Evolutionary conservation across 2,113 vertebrate genomes (phyloP).

Genomic region (Cyanoliseus patagonus): DNA sequence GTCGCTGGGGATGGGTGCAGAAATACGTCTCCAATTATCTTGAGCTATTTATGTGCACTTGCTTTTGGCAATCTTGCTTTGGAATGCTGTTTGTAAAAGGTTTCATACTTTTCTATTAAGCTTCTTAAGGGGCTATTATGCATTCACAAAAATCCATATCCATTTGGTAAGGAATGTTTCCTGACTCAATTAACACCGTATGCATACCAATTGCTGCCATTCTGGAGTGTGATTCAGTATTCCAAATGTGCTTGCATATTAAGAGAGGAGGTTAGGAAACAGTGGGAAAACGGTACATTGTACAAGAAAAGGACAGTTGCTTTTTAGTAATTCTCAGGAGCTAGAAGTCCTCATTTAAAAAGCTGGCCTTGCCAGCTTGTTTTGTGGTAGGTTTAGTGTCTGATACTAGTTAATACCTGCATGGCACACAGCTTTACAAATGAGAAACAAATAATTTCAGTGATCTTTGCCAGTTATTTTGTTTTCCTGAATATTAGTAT

Average conservation of each 20-base stretch:
- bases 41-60: constrained; percentile 65
- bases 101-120: constrained; percentile 66
- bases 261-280: not conserved
- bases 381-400: not conserved
- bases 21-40: constrained; percentile 33
- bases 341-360: not conserved
- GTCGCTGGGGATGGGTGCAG: not conserved
- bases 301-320: not conserved
- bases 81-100: constrained; percentile 58
- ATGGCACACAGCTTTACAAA: not conserved
- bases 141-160: constrained; percentile 62
- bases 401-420: not conserved
- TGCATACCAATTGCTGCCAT: not conserved
- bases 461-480: not conserved
- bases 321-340: not conserved
- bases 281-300: not conserved
- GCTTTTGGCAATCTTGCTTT: constrained; percentile 65
- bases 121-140: constrained; percentile 64
- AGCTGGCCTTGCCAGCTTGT: not conserved
- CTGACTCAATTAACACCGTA: not conserved
- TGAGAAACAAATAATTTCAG: not conserved
- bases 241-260: not conserved
- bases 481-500: not conserved
- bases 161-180: constrained; percentile 54
- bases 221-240: constrained; percentile 18